phyloP scores from a whole-genome alignment of 2,797 vertebrate genomes.

The Phoebastria nigripes region DNA sequence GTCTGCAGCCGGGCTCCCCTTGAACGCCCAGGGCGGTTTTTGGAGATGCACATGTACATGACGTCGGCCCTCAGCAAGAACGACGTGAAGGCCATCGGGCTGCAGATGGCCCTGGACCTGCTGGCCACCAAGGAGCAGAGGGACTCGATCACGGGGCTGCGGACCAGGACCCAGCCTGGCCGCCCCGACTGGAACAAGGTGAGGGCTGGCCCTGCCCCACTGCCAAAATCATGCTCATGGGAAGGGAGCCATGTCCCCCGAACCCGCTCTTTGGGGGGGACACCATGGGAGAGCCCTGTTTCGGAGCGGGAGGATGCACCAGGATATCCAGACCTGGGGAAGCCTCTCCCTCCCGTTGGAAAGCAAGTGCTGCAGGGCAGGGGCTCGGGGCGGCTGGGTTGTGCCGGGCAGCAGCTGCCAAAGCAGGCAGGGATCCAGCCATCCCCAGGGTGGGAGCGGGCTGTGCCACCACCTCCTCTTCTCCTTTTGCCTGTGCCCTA shows the following conservation, averaged over 20 bases:
- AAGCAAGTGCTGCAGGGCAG: rapidly evolving
- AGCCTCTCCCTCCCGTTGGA: rapidly evolving
- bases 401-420: neutral
- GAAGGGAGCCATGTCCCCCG: neutral
- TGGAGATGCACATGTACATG: slow-evolving; percentile 93
- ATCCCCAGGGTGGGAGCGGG: rapidly evolving
- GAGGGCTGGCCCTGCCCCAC: neutral
- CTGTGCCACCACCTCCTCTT: neutral
- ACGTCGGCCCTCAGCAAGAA: slow-evolving; percentile 85
- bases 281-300: rapidly evolving
- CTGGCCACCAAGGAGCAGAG: slow-evolving; percentile 85
- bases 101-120: slow-evolving; percentile 90
- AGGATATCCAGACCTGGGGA: rapidly evolving
- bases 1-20: rapidly evolving
- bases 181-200: slow-evolving; percentile 85
- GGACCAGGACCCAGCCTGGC: slow-evolving; percentile 85
- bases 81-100: slow-evolving; percentile 88
- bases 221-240: neutral
- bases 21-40: slow-evolving; percentile 74
- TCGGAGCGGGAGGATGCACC: rapidly evolving
- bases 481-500: neutral
- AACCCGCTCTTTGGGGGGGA: rapidly evolving
- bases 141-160: slow-evolving; percentile 85
- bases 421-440: neutral
- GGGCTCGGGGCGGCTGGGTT: neutral